Evolutionary conservation across 2,888 invertebrate genomes (phyloP).

Genomic region (Hoplodrina blanda): DNA sequence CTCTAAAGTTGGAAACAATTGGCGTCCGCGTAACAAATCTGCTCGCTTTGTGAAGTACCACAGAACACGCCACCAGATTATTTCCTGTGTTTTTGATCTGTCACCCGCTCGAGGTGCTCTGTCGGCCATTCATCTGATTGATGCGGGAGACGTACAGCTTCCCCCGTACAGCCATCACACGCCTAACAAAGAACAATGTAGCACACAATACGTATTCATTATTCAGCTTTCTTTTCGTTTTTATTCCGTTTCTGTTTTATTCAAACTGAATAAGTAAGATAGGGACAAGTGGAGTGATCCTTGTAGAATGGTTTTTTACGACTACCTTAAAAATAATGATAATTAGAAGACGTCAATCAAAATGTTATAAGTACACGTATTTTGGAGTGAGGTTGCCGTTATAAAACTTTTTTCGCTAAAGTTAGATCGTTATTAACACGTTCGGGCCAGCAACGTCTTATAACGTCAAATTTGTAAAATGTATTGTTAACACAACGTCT

Average conservation of each 20-base stretch:
- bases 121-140: background rate
- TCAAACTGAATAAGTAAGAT: slow-evolving; percentile 9
- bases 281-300: background rate
- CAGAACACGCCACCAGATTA: background rate
- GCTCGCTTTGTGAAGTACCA: background rate
- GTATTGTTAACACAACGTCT: too few species aligned
- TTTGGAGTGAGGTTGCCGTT: background rate
- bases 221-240: slow-evolving; percentile 4
- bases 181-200: background rate
- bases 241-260: slow-evolving; percentile 24
- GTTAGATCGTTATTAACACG: too few species aligned
- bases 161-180: background rate
- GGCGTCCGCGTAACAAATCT: background rate
- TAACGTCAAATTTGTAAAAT: too few species aligned
- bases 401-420: too few species aligned
- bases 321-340: background rate
- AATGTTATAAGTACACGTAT: background rate
- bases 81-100: background rate
- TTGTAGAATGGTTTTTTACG: background rate
- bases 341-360: background rate
- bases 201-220: background rate
- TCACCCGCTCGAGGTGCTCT: background rate
- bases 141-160: too few species aligned
- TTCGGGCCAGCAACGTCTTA: too few species aligned
- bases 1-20: background rate